These are phyloP conservation scores for Oreochromis grahami DNA, from an alignment of 2,797 vertebrate genomes.

Conservation along the genomic window DNA sequence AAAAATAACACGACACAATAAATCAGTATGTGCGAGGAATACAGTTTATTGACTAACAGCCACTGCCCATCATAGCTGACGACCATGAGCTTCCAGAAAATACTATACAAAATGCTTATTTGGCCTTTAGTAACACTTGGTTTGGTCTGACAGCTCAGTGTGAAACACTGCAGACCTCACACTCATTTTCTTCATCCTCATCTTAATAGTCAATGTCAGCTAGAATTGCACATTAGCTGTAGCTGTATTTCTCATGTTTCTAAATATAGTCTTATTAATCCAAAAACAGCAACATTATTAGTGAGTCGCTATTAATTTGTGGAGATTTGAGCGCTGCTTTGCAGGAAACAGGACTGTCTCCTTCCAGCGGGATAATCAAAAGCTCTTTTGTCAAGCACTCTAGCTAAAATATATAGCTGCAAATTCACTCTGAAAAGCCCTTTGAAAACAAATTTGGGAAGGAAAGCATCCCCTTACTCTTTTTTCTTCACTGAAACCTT, in stretches of 20 bases:
- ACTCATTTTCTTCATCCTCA: constrained; percentile 16
- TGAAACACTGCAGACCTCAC: not conserved
- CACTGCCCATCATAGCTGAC: not conserved
- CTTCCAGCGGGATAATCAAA: not conserved
- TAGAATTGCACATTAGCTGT: constrained; percentile 30
- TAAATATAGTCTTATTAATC: constrained; percentile 25
- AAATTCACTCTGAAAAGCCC: not conserved
- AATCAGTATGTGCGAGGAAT: not conserved
- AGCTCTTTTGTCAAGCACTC: not conserved
- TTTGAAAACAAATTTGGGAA: not conserved
- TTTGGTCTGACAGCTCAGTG: not conserved
- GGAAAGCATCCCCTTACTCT: constrained; percentile 69
- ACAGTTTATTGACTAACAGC: not conserved
- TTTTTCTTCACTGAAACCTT: constrained; percentile 83
- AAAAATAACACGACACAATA: not conserved
- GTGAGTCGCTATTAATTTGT: constrained; percentile 15
- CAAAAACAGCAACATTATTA: constrained; percentile 46
- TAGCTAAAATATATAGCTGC: not conserved
- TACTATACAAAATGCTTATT: not conserved
- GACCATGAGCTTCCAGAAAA: not conserved
- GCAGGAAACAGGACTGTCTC: constrained; percentile 2
- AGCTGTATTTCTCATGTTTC: constrained; percentile 13
- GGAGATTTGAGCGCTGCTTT: constrained; percentile 7
- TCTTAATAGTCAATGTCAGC: constrained; percentile 1
- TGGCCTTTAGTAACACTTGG: not conserved